These are phyloP conservation scores for Plectropomus leopardus DNA, from an alignment of 2,113 vertebrate genomes.

Conservation along the genomic window DNA sequence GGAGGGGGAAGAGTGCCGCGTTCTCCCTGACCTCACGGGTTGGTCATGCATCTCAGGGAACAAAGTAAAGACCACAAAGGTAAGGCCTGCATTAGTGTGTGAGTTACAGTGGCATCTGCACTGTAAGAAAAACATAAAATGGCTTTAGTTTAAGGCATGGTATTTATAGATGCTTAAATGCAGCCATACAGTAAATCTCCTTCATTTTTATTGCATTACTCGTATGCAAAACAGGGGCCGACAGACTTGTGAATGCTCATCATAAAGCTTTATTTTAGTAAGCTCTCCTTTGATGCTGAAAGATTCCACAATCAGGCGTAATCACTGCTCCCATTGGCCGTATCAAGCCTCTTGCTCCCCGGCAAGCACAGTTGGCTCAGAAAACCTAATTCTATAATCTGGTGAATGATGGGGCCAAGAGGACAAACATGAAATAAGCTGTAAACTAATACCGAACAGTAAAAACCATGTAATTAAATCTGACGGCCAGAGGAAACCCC, in stretches of 20 bases:
- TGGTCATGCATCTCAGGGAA: constrained; percentile 98
- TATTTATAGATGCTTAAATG: constrained; percentile 41
- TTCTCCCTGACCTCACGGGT: constrained; percentile 94
- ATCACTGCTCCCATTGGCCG: constrained; percentile 70
- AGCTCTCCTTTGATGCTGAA: constrained; percentile 67
- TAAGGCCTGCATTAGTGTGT: constrained; percentile 74
- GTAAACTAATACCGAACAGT: constrained; percentile 63
- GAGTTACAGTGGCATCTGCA: constrained; percentile 19
- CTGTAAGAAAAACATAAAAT: constrained; percentile 18
- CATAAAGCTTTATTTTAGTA: constrained; percentile 59
- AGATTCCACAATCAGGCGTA: constrained; percentile 67
- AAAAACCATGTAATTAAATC: constrained; percentile 77
- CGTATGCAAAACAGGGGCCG: constrained; percentile 31
- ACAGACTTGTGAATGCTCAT: constrained; percentile 47
- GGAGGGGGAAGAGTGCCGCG: constrained; percentile 93
- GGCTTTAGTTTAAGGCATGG: constrained; percentile 14
- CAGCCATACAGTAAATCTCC: constrained; percentile 1
- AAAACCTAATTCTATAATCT: constrained; percentile 78
- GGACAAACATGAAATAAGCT: constrained; percentile 73
- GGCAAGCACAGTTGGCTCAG: constrained; percentile 64
- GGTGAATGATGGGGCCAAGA: constrained; percentile 74
- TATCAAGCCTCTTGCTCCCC: constrained; percentile 58
- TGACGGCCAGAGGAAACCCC: constrained; percentile 62
- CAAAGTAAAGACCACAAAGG: constrained; percentile 99
- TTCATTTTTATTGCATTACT: constrained; percentile 34